Evolutionary conservation across 2,888 invertebrate genomes (phyloP).

Genomic region (Erpobdella octoculata): DNA sequence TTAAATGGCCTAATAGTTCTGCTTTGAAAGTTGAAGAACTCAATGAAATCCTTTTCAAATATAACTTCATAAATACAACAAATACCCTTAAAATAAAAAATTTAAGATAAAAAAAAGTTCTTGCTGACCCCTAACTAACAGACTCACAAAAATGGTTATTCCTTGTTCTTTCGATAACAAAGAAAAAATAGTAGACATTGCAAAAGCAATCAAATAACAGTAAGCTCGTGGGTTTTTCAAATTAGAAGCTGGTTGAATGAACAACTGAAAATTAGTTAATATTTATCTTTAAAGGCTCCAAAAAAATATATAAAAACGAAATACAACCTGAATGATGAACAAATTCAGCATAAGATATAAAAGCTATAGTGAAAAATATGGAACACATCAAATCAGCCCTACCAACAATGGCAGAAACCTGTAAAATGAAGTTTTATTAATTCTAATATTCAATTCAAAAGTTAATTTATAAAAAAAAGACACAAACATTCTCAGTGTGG

Average conservation of each 20-base stretch:
- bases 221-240: too few species aligned
- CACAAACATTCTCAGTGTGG: conserved; percentile 73
- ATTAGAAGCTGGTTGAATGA: too few species aligned
- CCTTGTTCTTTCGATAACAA: conserved; percentile 91
- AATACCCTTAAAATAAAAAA: neutral
- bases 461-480: neutral
- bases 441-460: conserved; percentile 41
- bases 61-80: neutral
- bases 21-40: too few species aligned
- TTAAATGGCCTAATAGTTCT: too few species aligned
- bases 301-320: neutral
- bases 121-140: neutral
- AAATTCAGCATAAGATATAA: conserved; percentile 25
- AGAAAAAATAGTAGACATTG: conserved; percentile 54
- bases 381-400: conserved; percentile 81
- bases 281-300: neutral
- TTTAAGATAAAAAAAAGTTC: neutral
- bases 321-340: neutral
- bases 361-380: conserved; percentile 65
- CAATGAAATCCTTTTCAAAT: neutral
- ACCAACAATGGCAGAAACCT: conserved; percentile 81
- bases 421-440: conserved; percentile 34
- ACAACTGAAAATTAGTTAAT: neutral
- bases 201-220: conserved; percentile 21
- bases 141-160: conserved; percentile 72